A percentile compares a stretch with the other conserved stretches of the same genome.
Evolutionary conservation across 2,888 invertebrate species (phyloP).

Genomic region (Galerucella pusilla): DNA sequence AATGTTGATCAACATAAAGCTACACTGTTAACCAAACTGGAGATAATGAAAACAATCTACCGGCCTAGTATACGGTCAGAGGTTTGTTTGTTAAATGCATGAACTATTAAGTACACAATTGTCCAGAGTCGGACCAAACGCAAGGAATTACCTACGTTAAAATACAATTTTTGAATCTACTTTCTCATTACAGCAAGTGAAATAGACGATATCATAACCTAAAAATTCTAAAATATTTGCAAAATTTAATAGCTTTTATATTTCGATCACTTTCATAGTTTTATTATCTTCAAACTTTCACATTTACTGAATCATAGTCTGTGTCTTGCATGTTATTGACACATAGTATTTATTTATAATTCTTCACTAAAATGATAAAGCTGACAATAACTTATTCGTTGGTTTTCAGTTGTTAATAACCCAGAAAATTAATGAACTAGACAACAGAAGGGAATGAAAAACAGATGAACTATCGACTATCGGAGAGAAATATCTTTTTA

Average conservation of each 20-base stretch:
- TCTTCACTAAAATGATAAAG: slow-evolving; percentile 1
- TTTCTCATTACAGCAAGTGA: too few species aligned
- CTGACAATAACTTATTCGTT: background rate
- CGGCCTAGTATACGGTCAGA: slow-evolving; percentile 2
- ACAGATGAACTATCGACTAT: too few species aligned
- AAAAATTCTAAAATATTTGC: too few species aligned
- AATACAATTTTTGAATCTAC: too few species aligned
- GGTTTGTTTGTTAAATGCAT: background rate
- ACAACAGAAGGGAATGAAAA: too few species aligned
- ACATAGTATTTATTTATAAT: background rate
- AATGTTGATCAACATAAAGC: background rate
- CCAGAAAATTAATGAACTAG: too few species aligned
- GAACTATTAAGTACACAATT: background rate
- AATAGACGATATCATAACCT: too few species aligned
- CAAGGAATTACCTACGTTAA: background rate
- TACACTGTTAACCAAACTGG: slow-evolving; percentile 1
- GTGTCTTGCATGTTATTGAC: background rate
- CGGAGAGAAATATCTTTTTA: too few species aligned
- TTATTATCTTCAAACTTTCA: background rate
- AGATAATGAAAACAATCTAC: slow-evolving; percentile 6
- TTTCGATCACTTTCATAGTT: background rate
- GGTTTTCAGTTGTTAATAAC: background rate
- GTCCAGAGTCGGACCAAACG: background rate
- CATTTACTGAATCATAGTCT: background rate
- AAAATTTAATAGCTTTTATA: too few species aligned